Percentiles rank a stretch among this genome's conserved stretches.
Evolutionary conservation across 2,113 vertebrate species (phyloP).

Genomic region (Rostratula benghalensis): DNA sequence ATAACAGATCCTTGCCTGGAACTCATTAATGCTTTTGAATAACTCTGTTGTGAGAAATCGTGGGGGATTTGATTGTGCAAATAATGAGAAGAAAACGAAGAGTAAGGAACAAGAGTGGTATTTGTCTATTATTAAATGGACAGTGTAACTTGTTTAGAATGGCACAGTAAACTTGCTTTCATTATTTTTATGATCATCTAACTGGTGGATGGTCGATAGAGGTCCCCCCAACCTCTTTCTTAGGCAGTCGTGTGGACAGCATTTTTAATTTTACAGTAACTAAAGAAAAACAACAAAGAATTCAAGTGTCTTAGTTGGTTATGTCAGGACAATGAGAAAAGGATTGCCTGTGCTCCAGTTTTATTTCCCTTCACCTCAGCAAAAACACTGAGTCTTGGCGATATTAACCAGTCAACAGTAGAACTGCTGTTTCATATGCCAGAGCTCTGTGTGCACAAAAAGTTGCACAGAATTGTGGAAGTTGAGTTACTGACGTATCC

Average conservation of each 20-base stretch:
- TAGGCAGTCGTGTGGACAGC: slow-evolving; percentile 71
- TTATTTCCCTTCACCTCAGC: slow-evolving; percentile 11
- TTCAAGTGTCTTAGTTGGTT: slow-evolving; percentile 73
- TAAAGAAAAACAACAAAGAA: slow-evolving; percentile 70
- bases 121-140: neutral
- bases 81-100: slow-evolving; percentile 10
- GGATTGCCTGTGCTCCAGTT: neutral
- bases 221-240: slow-evolving; percentile 53
- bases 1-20: neutral
- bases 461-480: neutral
- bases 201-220: neutral
- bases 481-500: neutral
- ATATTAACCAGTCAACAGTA: neutral
- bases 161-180: neutral
- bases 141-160: neutral
- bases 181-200: neutral
- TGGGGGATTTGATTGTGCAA: neutral
- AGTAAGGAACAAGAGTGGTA: neutral
- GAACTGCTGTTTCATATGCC: neutral
- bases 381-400: neutral
- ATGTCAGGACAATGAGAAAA: slow-evolving; percentile 69
- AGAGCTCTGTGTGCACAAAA: neutral
- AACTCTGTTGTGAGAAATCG: neutral
- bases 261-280: slow-evolving; percentile 72
- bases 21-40: slow-evolving; percentile 7